Percentiles rank a stretch among this genome's conserved stretches.
Conservation (phyloP, 2,888 invertebrate genomes). For the Netelia virgata region DNA sequence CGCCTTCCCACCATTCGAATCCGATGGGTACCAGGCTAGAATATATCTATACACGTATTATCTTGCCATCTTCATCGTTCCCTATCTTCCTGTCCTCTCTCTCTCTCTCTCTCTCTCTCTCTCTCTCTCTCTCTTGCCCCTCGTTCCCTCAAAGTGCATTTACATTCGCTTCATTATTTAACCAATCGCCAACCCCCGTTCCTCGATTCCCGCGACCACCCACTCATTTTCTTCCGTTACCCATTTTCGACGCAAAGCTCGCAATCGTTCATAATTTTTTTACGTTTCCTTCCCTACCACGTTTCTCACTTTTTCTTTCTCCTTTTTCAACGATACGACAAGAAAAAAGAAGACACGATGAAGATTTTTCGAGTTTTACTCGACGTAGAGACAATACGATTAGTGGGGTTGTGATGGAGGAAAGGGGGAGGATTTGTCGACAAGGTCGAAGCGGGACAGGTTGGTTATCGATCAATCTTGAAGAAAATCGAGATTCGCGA, state of each 20-base stretch:
- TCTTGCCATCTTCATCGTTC: slow-evolving; percentile 31
- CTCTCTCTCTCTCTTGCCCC: slow-evolving; percentile 72
- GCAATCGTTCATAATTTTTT: slow-evolving; percentile 68
- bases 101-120: neutral
- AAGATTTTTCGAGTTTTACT: slow-evolving; percentile 7
- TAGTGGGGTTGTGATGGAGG: neutral
- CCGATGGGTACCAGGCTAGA: neutral
- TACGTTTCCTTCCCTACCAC: neutral
- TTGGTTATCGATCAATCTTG: neutral
- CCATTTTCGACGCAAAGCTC: slow-evolving; percentile 47
- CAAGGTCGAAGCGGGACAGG: neutral
- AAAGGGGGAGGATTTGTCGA: neutral
- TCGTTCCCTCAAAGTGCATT: slow-evolving; percentile 74
- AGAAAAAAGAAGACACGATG: neutral
- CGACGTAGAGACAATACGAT: neutral
- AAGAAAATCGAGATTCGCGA: neutral
- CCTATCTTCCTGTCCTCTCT: neutral
- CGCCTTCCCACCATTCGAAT: neutral
- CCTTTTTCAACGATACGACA: slow-evolving; percentile 5
- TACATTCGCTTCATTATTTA: slow-evolving; percentile 80
- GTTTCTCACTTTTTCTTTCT: neutral
- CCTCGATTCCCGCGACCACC: slow-evolving; percentile 67
- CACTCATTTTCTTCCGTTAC: too few relatives aligned
- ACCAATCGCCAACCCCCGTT: slow-evolving; percentile 75
- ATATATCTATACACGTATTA: slow-evolving; percentile 2